A percentile compares a stretch with the other conserved stretches of the same genome.
These are phyloP conservation scores for Myripristis murdjan DNA, from an alignment of 2,797 vertebrate genomes.

Conservation along the genomic window DNA sequence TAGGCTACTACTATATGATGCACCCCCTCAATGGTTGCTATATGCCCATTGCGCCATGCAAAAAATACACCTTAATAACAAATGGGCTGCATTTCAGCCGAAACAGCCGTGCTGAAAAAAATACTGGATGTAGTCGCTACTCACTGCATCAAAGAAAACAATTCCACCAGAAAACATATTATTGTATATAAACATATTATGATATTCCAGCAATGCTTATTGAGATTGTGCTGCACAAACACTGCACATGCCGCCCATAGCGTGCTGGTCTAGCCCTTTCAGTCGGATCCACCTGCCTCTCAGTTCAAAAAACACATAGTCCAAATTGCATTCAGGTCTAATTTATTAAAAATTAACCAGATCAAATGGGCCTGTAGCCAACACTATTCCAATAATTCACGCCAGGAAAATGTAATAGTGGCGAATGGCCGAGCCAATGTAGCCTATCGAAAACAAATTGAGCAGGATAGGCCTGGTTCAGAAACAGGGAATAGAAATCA, in stretches of 20 bases:
- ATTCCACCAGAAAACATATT: conserved; percentile 13
- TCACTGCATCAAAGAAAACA: conserved; percentile 29
- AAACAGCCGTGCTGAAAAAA: neutral
- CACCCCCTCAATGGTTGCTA: conserved; percentile 81
- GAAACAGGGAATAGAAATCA: conserved; percentile 50
- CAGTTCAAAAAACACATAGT: conserved; percentile 34
- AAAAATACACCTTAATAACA: conserved; percentile 61
- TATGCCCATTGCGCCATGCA: conserved; percentile 84
- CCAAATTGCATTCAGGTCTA: neutral
- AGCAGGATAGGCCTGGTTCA: conserved; percentile 71
- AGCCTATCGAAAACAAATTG: conserved; percentile 62
- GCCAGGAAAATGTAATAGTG: conserved; percentile 26
- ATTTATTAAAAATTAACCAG: neutral
- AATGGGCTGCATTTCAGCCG: conserved; percentile 38
- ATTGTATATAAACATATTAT: conserved; percentile 17
- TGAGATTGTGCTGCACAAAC: conserved; percentile 68
- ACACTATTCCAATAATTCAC: conserved; percentile 4
- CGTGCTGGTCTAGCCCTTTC: conserved; percentile 55
- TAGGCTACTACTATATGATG: conserved; percentile 83
- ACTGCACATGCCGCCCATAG: conserved; percentile 75
- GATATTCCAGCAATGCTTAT: conserved; percentile 38
- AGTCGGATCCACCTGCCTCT: conserved; percentile 63
- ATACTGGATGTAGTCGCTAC: neutral
- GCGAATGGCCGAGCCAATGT: conserved; percentile 50
- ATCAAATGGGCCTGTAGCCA: neutral